Evolutionary conservation across 2,113 vertebrate genomes (phyloP).

Genomic region (Gymnocephalus cernua): DNA sequence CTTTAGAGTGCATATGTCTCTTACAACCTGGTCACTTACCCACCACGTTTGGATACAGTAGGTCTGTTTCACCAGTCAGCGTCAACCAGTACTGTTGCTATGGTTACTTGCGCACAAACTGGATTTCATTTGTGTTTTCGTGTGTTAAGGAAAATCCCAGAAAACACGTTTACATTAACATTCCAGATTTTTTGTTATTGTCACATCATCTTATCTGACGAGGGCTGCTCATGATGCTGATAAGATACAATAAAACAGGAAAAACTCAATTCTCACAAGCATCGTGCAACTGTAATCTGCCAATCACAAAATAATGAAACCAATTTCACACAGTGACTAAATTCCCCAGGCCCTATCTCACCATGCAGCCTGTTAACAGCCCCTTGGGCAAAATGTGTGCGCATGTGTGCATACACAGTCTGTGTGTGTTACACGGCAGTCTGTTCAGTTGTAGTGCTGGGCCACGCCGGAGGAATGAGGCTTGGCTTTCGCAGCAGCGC

Average conservation of each 20-base stretch:
- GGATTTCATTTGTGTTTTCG: neutral
- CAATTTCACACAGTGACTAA: conserved; percentile 66
- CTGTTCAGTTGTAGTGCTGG: conserved; percentile 65
- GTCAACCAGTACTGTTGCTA: neutral
- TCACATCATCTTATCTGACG: conserved; percentile 22
- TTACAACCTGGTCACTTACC: neutral
- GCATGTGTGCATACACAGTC: conserved; percentile 28
- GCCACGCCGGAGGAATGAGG: conserved; percentile 57
- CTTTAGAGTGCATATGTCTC: neutral
- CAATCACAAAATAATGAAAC: conserved; percentile 63
- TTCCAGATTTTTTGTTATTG: conserved; percentile 9
- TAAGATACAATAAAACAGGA: conserved; percentile 18
- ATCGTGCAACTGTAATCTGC: conserved; percentile 62
- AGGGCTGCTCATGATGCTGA: neutral
- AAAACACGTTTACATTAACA: neutral
- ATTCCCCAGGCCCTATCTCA: conserved; percentile 56
- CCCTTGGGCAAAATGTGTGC: conserved; percentile 63
- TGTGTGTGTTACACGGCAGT: conserved; percentile 55
- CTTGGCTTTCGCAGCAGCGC: conserved; percentile 62
- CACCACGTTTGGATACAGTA: neutral
- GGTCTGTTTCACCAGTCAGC: neutral
- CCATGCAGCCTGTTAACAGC: conserved; percentile 67
- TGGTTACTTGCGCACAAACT: conserved; percentile 5
- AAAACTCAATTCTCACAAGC: conserved; percentile 34
- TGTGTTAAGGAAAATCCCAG: neutral